Base-by-base conservation (phyloP, 2,888 invertebrate genomes). In the Endotricha flammealis region DNA sequence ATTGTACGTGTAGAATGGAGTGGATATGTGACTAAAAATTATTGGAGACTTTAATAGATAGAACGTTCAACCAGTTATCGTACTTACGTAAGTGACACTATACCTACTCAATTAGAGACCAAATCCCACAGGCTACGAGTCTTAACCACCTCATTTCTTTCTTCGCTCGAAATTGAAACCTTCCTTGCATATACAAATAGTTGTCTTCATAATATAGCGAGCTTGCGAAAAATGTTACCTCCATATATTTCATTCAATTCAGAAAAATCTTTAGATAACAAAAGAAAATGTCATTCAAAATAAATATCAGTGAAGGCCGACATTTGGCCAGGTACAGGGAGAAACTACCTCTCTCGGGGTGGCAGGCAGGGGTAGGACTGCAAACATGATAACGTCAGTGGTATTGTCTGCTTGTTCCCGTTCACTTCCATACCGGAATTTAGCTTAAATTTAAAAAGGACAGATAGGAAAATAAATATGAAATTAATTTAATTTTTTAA, bases 371-470 rank as follows among this genome's bases (percentile, higher is more conserved):
- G 25, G 32, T 22, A 20, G 20, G 20, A 20, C 14, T 24, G 11
- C 32, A 32, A 32, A 25, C 11, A 13, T 24, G 32, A 32, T 32
- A 25, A 32, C 16, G 17, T 16, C 23, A 25, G 11, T 25, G 25
- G 23, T 12, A 10, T 20, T 36, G 25, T 11, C 27, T 36, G 31
- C 12, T 31, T 17, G 7, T 11, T 14, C 20, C 5, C 13, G 11
- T 16, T 13, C 25, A 10, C 32, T 22, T 31, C 22, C 13, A 22
- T 39, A 35, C 22, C 27, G 30, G 30, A 40, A 38, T 33, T 36
- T 38, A 29, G 36, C 40, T 42, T 31, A 34, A 42, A 42, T 42
- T 40, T 38, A 32, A 40, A 45, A 29, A 10, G 8, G 6, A 29
- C 3, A n/a, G 16, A 13, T 14, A 16, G n/a, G n/a, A n/a, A 14